Percentiles rank a stretch among this genome's conserved stretches.
Conservation (phyloP, 2,113 vertebrate genomes). For the Mugil cephalus region DNA sequence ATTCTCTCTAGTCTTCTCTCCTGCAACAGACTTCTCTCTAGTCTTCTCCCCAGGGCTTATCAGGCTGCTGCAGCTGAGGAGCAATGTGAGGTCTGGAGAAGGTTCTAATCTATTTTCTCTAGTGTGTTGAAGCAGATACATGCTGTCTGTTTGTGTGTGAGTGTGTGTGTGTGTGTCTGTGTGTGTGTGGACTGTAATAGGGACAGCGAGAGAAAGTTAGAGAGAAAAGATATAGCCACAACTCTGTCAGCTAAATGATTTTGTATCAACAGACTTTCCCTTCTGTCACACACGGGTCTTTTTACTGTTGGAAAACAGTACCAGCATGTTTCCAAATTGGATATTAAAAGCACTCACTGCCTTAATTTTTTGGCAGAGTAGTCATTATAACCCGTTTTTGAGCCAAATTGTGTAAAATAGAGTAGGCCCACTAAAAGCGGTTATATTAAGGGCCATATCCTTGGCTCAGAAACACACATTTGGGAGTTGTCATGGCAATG, state of each 20-base stretch:
- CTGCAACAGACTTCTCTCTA: slow-evolving; percentile 52
- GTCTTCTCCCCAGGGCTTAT: slow-evolving; percentile 75
- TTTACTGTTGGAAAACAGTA: slow-evolving; percentile 30
- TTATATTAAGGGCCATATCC: slow-evolving; percentile 9
- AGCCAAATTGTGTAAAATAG: slow-evolving; percentile 13
- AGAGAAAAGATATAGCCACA: slow-evolving; percentile 32
- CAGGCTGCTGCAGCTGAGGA: slow-evolving; percentile 77
- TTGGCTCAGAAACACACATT: background rate
- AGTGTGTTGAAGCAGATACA: slow-evolving; percentile 65
- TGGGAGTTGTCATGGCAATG: background rate
- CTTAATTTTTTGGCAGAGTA: slow-evolving; percentile 4
- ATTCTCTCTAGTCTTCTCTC: slow-evolving; percentile 30
- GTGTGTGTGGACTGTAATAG: slow-evolving; percentile 19
- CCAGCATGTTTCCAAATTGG: slow-evolving; percentile 30
- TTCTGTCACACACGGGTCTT: slow-evolving; percentile 39
- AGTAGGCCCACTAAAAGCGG: slow-evolving; percentile 2
- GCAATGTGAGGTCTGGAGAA: slow-evolving; percentile 68
- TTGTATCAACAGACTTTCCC: slow-evolving; percentile 16
- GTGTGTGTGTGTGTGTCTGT: slow-evolving; percentile 15
- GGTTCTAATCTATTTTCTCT: slow-evolving; percentile 76
- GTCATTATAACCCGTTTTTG: slow-evolving; percentile 20
- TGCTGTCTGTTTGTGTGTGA: slow-evolving; percentile 20
- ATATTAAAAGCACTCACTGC: slow-evolving; percentile 15
- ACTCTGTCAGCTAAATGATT: slow-evolving; percentile 44
- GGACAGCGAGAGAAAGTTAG: slow-evolving; percentile 19